Conservation (phyloP, 2,113 vertebrate genomes). For the Laterallus jamaicensis region DNA sequence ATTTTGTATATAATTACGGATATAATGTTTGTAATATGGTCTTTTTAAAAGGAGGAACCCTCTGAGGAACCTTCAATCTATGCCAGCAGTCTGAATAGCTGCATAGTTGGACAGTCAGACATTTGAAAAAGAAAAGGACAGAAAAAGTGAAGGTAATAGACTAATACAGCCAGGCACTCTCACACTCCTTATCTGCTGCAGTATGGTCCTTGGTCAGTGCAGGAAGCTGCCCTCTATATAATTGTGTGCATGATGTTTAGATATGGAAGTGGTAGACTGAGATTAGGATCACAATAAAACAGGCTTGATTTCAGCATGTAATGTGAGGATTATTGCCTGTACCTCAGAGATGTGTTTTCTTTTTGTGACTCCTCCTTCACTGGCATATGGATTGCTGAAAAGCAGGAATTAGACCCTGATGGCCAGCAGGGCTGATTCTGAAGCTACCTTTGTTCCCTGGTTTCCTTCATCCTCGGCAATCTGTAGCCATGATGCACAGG, state of each 20-base stretch:
- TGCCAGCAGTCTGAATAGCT: not conserved
- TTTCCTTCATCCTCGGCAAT: not conserved
- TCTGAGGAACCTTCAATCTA: not conserved
- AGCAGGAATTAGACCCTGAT: not conserved
- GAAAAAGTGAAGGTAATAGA: not conserved
- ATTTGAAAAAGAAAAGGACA: not conserved
- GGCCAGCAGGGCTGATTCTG: not conserved
- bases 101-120: not conserved
- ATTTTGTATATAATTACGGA: conserved; percentile 24
- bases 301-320: conserved; percentile 38
- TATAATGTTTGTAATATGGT: conserved; percentile 4
- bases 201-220: not conserved
- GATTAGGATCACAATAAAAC: conserved; percentile 31
- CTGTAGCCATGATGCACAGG: rapidly evolving
- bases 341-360: not conserved
- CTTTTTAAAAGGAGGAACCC: not conserved
- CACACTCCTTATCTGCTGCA: not conserved
- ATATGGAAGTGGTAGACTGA: not conserved
- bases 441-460: not conserved
- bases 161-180: not conserved
- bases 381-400: not conserved
- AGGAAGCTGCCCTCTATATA: not conserved
- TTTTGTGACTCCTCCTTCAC: not conserved
- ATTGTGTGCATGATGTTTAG: not conserved
- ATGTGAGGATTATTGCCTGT: conserved; percentile 2